Evolutionary conservation across 2,797 vertebrate genomes (phyloP).

Genomic region (Decapterus maruadsi): DNA sequence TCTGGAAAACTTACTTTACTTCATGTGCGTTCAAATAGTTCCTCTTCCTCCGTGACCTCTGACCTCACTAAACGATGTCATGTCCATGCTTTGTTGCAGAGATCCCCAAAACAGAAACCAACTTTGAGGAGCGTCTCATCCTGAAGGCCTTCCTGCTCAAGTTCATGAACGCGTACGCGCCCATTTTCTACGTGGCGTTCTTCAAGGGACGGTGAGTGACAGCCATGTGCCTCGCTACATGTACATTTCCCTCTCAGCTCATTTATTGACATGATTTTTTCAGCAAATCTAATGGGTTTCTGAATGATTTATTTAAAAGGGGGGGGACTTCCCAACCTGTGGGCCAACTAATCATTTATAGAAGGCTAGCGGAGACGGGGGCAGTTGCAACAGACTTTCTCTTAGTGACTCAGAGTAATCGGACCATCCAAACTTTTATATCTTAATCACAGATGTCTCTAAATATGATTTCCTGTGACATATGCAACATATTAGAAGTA

Average conservation of each 20-base stretch:
- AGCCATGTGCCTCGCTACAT: neutral
- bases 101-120: slow-evolving; percentile 95
- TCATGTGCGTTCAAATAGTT: too few species aligned
- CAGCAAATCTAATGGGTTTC: neutral
- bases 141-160: slow-evolving; percentile 97
- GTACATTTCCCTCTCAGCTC: neutral
- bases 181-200: slow-evolving; percentile 99
- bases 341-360: neutral
- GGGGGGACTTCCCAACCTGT: neutral
- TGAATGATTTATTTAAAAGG: neutral
- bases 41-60: neutral
- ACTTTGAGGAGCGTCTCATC: slow-evolving; percentile 95
- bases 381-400: too few species aligned
- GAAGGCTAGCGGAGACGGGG: too few species aligned
- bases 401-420: too few species aligned
- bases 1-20: neutral
- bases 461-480: too few species aligned
- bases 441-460: too few species aligned
- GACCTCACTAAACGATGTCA: neutral
- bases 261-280: neutral
- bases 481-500: too few species aligned
- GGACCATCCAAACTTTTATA: too few species aligned
- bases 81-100: slow-evolving; percentile 78
- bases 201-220: slow-evolving; percentile 95
- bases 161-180: slow-evolving; percentile 98